A percentile compares a stretch with the other conserved stretches of the same genome.
Evolutionary conservation across 2,888 invertebrate species (phyloP).

Genomic region (Drosophila nr. medialis): DNA sequence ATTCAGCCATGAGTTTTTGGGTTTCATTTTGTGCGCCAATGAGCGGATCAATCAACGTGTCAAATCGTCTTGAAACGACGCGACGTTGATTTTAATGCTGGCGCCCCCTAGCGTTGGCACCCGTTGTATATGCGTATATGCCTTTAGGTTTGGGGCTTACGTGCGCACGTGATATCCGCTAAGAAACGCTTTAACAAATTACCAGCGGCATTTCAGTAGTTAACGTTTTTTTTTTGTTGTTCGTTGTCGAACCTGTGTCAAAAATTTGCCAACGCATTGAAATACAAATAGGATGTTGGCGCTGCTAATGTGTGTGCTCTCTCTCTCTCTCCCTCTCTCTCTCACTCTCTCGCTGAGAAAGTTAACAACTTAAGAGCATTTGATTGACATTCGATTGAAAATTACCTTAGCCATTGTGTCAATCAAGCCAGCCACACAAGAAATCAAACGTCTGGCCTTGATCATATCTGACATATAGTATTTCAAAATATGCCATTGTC

Average conservation of each 20-base stretch:
- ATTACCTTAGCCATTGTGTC: conserved; percentile 78
- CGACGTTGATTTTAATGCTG: conserved; percentile 65
- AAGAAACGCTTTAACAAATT: conserved; percentile 77
- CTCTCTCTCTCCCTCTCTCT: neutral
- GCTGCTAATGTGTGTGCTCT: conserved; percentile 5
- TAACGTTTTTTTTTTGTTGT: conserved; percentile 37
- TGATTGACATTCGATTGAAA: conserved; percentile 80
- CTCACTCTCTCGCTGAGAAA: conserved; percentile 10
- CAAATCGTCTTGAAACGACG: conserved; percentile 77
- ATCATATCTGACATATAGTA: conserved; percentile 59
- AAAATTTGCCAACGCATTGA: conserved; percentile 54
- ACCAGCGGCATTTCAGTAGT: conserved; percentile 67
- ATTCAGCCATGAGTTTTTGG: conserved; percentile 47
- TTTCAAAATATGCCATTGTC: conserved; percentile 61
- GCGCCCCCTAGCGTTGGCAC: conserved; percentile 31
- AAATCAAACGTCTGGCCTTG: conserved; percentile 65
- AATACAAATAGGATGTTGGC: conserved; percentile 20
- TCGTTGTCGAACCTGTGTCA: conserved; percentile 54
- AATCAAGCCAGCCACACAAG: conserved; percentile 67
- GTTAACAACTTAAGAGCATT: conserved; percentile 71
- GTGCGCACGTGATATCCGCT: conserved; percentile 78
- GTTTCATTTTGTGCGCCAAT: conserved; percentile 77
- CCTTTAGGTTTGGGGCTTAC: conserved; percentile 27
- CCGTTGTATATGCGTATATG: neutral
- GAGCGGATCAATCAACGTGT: conserved; percentile 80